Evolutionary conservation across 2,888 invertebrate species (phyloP), one percentile per base, ranked within the genome.

Genomic region (Nowickia ferox): DNA sequence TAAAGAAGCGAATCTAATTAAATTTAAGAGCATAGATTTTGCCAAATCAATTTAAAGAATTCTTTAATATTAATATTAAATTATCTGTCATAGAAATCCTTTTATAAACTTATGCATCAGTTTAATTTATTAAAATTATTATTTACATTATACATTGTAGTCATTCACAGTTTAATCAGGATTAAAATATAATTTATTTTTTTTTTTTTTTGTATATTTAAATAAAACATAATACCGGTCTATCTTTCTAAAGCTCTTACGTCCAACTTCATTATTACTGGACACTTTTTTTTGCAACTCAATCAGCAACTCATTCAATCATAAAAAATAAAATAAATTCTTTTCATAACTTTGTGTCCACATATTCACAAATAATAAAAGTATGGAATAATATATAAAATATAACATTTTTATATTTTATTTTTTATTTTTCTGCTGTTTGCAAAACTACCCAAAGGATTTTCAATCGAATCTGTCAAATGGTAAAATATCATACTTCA

Each of bases 401-500:
- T 71, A 77, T 76, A 63, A 68, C 68, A 75, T 63, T 74, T 69
- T 74, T 46, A 15, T 55, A 10, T 55, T 66, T 4, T 46, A 30
- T 48, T 19, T 48, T 13, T 55, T 38, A 30, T 38, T 68, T n/a
- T 79, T 82, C 22, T 63, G 46, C 15, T 77, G 46, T 68, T n/a
- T 51, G 65, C 48, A 68, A 74, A 66, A 71, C 76, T 83, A 88
- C 87, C 88, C 88, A 87, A 86, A 88, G 88, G 88, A 88, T 87
- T 88, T 89, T 89, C 89, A 89, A 89, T 89, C 89, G 89, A 89
- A 89, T 89, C 89, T 89, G 89, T 89, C 89, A 89, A 89, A 89
- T 87, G 85, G 87, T 88, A 79, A 89, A 89, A 89, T 89, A 89
- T 89, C 89, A 89, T 87, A 88, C 89, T 89, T 89, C 89, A 89